Percentiles rank a stretch among this genome's conserved stretches.
Evolutionary conservation across 1,140 invertebrate genomes (phyloP).

Genomic region (Leptinotarsa lineolata): DNA sequence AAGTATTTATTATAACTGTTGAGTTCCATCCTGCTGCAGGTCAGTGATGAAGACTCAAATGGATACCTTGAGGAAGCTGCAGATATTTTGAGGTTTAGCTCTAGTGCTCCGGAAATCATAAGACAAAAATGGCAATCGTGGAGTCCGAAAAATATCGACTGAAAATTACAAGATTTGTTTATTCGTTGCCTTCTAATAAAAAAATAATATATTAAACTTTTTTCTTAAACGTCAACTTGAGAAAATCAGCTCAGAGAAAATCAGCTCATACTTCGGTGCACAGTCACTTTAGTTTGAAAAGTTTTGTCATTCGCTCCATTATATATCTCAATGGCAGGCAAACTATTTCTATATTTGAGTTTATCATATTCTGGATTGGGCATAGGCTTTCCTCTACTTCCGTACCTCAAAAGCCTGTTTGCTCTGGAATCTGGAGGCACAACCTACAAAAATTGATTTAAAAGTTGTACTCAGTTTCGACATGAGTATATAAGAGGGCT

Average conservation of each 20-base stretch:
- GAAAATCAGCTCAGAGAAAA: background rate
- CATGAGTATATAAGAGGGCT: too few species aligned
- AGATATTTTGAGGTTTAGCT: slow-evolving; percentile 13
- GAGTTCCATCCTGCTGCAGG: background rate
- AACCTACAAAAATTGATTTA: slow-evolving; percentile 35
- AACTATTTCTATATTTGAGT: slow-evolving; percentile 49
- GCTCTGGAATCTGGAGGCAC: slow-evolving; percentile 55
- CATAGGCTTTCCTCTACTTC: slow-evolving; percentile 50
- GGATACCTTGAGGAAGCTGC: slow-evolving; percentile 20
- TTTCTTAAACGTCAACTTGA: too few species aligned
- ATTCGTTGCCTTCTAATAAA: background rate
- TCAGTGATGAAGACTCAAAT: background rate
- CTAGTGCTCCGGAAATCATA: slow-evolving; percentile 15
- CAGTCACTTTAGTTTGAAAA: slow-evolving; percentile 56
- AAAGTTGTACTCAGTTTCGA: too few species aligned
- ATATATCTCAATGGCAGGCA: slow-evolving; percentile 43
- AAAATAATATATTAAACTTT: background rate
- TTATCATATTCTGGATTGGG: slow-evolving; percentile 40
- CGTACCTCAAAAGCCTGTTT: slow-evolving; percentile 54
- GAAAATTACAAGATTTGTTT: background rate
- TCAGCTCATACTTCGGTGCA: slow-evolving; percentile 55
- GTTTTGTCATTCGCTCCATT: slow-evolving; percentile 40
- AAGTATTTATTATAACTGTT: background rate
- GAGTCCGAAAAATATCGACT: background rate
- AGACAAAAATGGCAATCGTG: slow-evolving; percentile 16